Percentiles rank a stretch among this genome's conserved stretches.
Evolutionary conservation across 2,113 vertebrate genomes (phyloP).

Genomic region (Indicator maculatus): DNA sequence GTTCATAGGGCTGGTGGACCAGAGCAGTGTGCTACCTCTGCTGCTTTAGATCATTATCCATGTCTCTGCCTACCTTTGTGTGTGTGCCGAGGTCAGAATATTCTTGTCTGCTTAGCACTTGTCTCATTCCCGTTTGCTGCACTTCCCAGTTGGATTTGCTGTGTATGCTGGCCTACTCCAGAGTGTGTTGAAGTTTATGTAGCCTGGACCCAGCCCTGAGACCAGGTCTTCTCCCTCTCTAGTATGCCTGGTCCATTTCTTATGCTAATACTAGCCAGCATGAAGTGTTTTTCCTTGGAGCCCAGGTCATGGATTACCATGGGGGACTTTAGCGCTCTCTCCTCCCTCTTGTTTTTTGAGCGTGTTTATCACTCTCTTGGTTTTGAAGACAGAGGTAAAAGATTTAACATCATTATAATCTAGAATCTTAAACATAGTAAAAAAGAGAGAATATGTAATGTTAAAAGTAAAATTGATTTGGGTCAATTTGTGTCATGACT

Average conservation of each 20-base stretch:
- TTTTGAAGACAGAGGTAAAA: background rate
- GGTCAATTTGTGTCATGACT: background rate
- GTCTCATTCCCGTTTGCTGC: background rate
- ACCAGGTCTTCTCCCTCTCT: background rate
- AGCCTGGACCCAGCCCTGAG: background rate
- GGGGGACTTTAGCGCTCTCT: background rate
- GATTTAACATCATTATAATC: background rate
- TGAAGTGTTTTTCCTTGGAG: background rate
- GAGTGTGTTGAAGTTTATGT: background rate
- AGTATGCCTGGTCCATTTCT: background rate
- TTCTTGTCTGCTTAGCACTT: accelerated
- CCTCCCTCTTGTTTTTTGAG: background rate
- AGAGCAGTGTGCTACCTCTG: background rate
- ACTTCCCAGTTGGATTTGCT: background rate
- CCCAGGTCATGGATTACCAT: background rate
- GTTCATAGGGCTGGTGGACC: background rate
- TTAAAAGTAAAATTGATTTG: background rate
- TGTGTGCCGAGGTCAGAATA: background rate
- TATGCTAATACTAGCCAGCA: background rate
- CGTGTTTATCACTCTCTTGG: background rate
- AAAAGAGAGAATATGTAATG: background rate
- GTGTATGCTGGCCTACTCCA: background rate
- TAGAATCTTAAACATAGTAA: background rate
- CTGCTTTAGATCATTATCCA: background rate
- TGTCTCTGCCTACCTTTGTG: background rate